A percentile compares a stretch with the other conserved stretches of the same genome.
Conservation (phyloP, 2,113 vertebrate species). For the Dermatemys mawii region DNA sequence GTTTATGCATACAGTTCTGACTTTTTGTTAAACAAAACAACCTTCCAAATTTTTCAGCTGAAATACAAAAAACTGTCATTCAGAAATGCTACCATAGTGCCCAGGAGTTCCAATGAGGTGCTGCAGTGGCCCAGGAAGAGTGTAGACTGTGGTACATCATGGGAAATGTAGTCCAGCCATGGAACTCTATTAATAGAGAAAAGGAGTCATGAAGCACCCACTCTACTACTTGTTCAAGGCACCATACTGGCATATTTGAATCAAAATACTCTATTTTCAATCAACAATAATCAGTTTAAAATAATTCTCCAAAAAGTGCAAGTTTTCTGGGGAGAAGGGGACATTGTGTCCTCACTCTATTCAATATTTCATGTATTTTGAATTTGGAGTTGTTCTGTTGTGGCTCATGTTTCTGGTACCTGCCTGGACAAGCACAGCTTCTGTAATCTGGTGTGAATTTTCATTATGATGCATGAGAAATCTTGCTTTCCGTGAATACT, state of each 20-base stretch:
- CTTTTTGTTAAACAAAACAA: neutral
- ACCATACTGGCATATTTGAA: neutral
- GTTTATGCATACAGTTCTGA: neutral
- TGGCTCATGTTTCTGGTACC: neutral
- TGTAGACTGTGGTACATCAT: neutral
- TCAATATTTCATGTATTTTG: neutral
- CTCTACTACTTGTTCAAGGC: neutral
- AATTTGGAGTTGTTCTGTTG: neutral
- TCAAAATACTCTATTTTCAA: neutral
- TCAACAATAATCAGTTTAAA: neutral
- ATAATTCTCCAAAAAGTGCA: neutral
- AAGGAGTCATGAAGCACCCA: neutral
- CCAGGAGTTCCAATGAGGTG: neutral
- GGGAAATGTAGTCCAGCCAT: neutral
- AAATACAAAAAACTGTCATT: neutral
- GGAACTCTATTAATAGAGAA: neutral
- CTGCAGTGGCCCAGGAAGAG: neutral
- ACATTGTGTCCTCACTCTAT: neutral
- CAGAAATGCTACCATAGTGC: neutral
- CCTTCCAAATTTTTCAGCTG: neutral
- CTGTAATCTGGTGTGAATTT: neutral
- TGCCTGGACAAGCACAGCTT: neutral
- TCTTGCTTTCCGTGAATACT: neutral
- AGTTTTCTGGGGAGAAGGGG: neutral
- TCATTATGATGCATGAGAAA: neutral